phyloP scores from a whole-genome alignment of 2,797 vertebrate genomes.

The Tamandua tetradactyla region DNA sequence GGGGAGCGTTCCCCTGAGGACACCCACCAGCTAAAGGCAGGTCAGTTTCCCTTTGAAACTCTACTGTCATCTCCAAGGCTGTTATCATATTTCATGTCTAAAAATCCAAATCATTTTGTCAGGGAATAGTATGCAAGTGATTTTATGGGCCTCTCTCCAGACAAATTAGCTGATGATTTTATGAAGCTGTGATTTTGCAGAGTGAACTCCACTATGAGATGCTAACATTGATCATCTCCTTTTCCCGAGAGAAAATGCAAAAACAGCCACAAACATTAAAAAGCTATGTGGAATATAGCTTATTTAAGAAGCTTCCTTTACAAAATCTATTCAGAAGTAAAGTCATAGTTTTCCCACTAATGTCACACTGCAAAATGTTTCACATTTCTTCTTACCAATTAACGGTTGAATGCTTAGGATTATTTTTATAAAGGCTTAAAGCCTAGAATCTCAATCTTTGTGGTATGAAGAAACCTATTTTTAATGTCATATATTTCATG shows the following conservation, averaged over 20 bases:
- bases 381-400: neutral
- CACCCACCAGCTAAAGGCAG: neutral
- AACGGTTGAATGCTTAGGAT: neutral
- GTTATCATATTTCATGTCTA: neutral
- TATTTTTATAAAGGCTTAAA: neutral
- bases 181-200: slow-evolving; percentile 22
- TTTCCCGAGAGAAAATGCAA: neutral
- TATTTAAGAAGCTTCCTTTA: neutral
- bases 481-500: neutral
- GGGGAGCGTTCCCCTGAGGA: neutral
- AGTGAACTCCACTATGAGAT: neutral
- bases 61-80: neutral
- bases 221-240: neutral
- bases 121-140: neutral
- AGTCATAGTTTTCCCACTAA: neutral
- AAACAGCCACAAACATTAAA: neutral
- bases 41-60: neutral
- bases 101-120: neutral
- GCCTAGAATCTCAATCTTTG: neutral
- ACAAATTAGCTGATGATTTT: neutral
- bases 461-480: neutral
- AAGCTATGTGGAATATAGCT: neutral
- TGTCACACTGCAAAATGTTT: neutral
- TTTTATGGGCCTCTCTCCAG: neutral
- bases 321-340: neutral